Percentiles rank a stretch among this genome's conserved stretches.
Evolutionary conservation across 2,888 invertebrate genomes (phyloP).

Genomic region (Oxystoma pomonae): DNA sequence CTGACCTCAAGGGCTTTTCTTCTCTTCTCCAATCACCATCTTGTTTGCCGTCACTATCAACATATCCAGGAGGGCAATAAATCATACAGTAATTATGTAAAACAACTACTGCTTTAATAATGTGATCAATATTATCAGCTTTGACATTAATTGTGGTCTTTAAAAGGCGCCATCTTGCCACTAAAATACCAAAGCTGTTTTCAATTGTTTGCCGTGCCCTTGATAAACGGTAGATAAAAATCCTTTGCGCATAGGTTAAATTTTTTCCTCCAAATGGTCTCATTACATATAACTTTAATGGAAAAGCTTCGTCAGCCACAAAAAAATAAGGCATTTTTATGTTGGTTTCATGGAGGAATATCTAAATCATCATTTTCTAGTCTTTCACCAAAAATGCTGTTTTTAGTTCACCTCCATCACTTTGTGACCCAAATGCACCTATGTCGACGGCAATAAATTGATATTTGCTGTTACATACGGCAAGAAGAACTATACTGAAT

Average conservation of each 20-base stretch:
- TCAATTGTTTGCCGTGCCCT: too few relatives aligned
- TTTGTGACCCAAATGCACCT: conserved; percentile 19
- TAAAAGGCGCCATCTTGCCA: too few relatives aligned
- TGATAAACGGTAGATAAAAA: too few relatives aligned
- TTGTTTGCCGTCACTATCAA: conserved; percentile 15
- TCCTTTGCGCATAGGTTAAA: too few relatives aligned
- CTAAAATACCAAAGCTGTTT: too few relatives aligned
- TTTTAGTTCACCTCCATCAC: conserved; percentile 21
- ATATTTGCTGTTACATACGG: conserved; percentile 15
- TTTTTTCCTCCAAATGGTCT: too few relatives aligned
- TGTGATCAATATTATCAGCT: conserved; percentile 28
- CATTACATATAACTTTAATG: too few relatives aligned
- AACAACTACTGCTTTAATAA: conserved; percentile 24
- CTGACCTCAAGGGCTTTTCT: conserved; percentile 17
- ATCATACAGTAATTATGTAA: conserved; percentile 26
- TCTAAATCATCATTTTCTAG: conserved; percentile 19
- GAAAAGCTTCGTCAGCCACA: too few relatives aligned
- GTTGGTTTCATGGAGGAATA: conserved; percentile 17
- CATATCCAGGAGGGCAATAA: conserved; percentile 26
- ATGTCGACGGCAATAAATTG: conserved; percentile 18
- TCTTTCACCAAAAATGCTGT: conserved; percentile 25
- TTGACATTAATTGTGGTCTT: too few relatives aligned
- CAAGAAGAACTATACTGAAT: conserved; percentile 22
- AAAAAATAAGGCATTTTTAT: conserved; percentile 19
- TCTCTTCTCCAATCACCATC: conserved; percentile 20